Base-by-base conservation (phyloP, 2,888 invertebrate genomes). In the Dendrolimus pini region DNA sequence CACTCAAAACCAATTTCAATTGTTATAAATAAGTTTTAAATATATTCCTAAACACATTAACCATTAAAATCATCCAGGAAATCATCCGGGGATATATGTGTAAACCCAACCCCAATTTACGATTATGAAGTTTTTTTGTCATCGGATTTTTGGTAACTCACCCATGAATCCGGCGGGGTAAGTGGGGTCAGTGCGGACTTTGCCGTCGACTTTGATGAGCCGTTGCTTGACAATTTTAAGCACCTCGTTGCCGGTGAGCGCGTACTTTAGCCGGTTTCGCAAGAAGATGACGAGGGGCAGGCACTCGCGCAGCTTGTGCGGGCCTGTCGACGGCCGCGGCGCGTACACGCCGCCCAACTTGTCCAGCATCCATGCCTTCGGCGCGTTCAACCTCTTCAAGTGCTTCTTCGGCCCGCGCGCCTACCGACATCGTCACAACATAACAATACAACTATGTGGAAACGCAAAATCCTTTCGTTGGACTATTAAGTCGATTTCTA, bases 321-420 rank as follows among this genome's bases (percentile, higher is more conserved):
- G 99, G 60, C 99, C 99, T 67, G 97, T 96, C 81, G 97, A 97
- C 63, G 99, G 99, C 77, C 98, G 95, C 65, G 99, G 99, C 70
- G 99, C 99, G 84, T 97, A 99, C 61, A 97, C 98, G 81, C 99
- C 99, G 67, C 98, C 98, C 76, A 99, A 92, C 92, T 99, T 99
- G 93, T 99, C 99, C 94, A 99, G 94, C 99, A 99, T 99, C 99
- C 99, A 99, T 96, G 99, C 97, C 92, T 98, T 99, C 10, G 99
- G 99, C 61, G 99, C 99, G 86, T 97, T 96, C 80, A 99, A 93
- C 91, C 99, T 98, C 95, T 99, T 99, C 93, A 99, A 93, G 92
- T 99, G 99, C 93, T 99, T 99, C 91, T 98, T 99, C 55, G 98
- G 99, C 89, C 99, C 99, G 91, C 99, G 96, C 91, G 97, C 98